A percentile compares a stretch with the other conserved stretches of the same genome.
phyloP scores from a whole-genome alignment of 2,888 invertebrate genomes.

The Coecobrya sp. region DNA sequence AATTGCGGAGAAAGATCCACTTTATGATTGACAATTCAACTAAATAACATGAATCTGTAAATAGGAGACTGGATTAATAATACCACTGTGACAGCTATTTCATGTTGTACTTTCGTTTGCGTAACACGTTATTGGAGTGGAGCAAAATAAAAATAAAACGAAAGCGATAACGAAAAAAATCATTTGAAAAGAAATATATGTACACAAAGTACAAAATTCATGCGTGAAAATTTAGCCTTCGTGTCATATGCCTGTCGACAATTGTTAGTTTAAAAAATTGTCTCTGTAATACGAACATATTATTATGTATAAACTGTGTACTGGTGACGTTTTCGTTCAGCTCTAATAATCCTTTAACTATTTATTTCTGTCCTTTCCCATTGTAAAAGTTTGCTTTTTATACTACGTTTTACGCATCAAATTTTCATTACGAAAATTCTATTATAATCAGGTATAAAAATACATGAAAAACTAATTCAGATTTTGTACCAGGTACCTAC shows the following conservation, averaged over 20 bases:
- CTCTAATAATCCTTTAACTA: conserved; percentile 58
- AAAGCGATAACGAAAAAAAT: not conserved
- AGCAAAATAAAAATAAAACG: not conserved
- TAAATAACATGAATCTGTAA: too few species aligned
- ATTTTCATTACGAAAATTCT: not conserved
- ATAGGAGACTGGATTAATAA: too few species aligned
- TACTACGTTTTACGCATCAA: not conserved
- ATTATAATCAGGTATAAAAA: not conserved
- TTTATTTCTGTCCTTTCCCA: not conserved
- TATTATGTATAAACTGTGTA: conserved; percentile 8
- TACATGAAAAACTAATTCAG: too few species aligned
- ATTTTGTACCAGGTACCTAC: too few species aligned
- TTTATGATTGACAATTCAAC: too few species aligned
- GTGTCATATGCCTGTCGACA: conserved; percentile 6
- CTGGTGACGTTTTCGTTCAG: conserved; percentile 53
- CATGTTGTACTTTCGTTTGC: not conserved
- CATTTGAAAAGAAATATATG: not conserved
- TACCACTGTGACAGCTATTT: not conserved
- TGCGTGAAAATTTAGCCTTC: conserved; percentile 32
- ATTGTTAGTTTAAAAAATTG: conserved; percentile 31
- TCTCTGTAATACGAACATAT: not conserved
- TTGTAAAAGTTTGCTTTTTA: not conserved
- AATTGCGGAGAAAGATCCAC: too few species aligned
- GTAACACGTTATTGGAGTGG: not conserved
- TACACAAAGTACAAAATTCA: not conserved